phyloP scores from a whole-genome alignment of 2,113 vertebrate genomes.

The Engraulis encrasicolus region DNA sequence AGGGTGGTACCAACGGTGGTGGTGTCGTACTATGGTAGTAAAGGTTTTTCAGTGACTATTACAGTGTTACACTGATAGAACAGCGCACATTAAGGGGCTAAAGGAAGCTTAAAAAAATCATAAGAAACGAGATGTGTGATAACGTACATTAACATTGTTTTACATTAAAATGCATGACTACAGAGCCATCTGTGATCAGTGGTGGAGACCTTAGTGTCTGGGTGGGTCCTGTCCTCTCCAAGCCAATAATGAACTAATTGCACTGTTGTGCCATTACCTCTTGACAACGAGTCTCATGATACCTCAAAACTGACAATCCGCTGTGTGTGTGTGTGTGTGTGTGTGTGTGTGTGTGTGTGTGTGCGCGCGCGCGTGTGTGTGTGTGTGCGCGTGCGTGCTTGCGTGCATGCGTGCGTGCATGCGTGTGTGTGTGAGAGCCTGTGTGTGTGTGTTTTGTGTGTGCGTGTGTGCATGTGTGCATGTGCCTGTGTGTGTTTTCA shows the following conservation, averaged over 20 bases:
- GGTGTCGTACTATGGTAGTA: too few relatives aligned
- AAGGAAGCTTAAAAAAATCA: too few relatives aligned
- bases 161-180: too few relatives aligned
- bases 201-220: background rate
- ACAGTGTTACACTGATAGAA: too few relatives aligned
- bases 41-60: too few relatives aligned
- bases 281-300: background rate
- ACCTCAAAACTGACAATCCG: background rate
- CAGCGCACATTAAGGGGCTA: too few relatives aligned
- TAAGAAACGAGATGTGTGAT: too few relatives aligned
- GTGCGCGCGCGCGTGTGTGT: background rate
- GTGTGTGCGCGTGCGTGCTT: background rate
- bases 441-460: conserved; percentile 46
- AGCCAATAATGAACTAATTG: background rate
- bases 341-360: background rate
- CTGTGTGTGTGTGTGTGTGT: background rate
- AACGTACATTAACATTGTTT: too few relatives aligned
- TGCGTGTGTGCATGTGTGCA: background rate
- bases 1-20: too few relatives aligned
- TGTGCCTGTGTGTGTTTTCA: conserved; percentile 57
- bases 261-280: background rate
- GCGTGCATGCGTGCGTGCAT: background rate
- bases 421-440: background rate
- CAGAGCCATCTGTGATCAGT: background rate
- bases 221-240: conserved; percentile 4